A percentile compares a stretch with the other conserved stretches of the same genome.
phyloP scores from a whole-genome alignment of 1,140 invertebrate genomes.

The Drosophila burlai region DNA sequence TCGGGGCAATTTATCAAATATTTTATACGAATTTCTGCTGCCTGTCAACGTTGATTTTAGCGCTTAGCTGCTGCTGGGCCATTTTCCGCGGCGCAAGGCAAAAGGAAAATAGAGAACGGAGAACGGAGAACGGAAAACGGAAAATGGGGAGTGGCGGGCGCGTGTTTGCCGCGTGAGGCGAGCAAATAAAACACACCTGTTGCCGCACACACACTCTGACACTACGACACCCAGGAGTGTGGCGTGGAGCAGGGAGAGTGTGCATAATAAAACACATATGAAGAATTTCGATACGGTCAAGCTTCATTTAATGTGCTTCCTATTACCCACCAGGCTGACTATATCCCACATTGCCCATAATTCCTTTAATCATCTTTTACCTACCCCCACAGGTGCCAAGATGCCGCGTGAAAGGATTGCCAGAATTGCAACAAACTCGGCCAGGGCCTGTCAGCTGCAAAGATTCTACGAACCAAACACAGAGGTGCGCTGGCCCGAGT shows the following conservation, averaged over 20 bases:
- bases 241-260: not conserved
- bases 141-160: slow-evolving; percentile 15
- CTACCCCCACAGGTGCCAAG: not conserved
- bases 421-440: slow-evolving; percentile 32
- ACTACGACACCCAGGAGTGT: not conserved
- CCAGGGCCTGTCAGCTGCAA: slow-evolving; percentile 40
- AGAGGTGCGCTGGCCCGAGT: slow-evolving; percentile 44
- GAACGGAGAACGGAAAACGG: not conserved
- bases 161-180: slow-evolving; percentile 30
- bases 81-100: not conserved
- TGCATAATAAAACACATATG: slow-evolving; percentile 27
- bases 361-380: too few relatives aligned
- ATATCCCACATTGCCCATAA: not conserved
- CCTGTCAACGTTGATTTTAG: slow-evolving; percentile 79
- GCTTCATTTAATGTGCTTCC: not conserved
- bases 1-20: slow-evolving; percentile 74
- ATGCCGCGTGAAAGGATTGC: slow-evolving; percentile 22
- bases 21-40: slow-evolving; percentile 64
- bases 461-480: slow-evolving; percentile 45
- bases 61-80: slow-evolving; percentile 47
- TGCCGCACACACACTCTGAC: slow-evolving; percentile 51
- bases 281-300: slow-evolving; percentile 1
- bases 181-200: slow-evolving; percentile 77
- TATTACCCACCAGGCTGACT: not conserved
- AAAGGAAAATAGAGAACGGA: not conserved